Conservation (phyloP, 2,888 invertebrate genomes). For the Volucella inanis region DNA sequence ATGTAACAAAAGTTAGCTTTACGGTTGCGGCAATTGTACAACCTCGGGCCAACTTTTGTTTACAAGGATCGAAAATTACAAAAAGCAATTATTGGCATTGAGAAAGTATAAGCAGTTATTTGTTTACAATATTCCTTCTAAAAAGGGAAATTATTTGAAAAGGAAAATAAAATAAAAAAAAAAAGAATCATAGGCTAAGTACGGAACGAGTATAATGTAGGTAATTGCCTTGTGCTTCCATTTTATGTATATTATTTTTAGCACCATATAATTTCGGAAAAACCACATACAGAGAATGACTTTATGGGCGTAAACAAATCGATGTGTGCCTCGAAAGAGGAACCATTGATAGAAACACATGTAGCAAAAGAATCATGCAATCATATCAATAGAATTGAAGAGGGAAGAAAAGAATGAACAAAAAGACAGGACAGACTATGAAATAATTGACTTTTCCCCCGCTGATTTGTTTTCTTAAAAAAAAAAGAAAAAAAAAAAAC, state of each 20-base stretch:
- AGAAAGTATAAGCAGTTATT: no score
- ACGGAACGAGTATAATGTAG: no score
- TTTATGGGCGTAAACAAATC: slow-evolving; percentile 55
- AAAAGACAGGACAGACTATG: slow-evolving; percentile 17
- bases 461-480: slow-evolving; percentile 32
- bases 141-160: background rate
- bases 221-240: no score
- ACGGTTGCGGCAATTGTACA: background rate
- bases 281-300: slow-evolving; percentile 48
- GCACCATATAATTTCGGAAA: slow-evolving; percentile 45
- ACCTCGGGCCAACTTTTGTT: slow-evolving; percentile 2
- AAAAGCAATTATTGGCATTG: background rate
- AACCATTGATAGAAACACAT: slow-evolving; percentile 20
- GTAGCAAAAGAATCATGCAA: slow-evolving; percentile 15
- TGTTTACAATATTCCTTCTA: background rate
- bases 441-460: slow-evolving; percentile 63
- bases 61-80: background rate
- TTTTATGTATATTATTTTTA: slow-evolving; percentile 41
- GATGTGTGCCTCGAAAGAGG: slow-evolving; percentile 17
- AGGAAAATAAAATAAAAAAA: background rate
- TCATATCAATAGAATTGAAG: slow-evolving; percentile 28
- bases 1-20: no score
- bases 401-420: background rate
- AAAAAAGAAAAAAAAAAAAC: no score
- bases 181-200: background rate